Percentiles rank a stretch among this genome's conserved stretches.
Conservation (phyloP, 2,113 vertebrate species). For the Rhagologus leucostigma region DNA sequence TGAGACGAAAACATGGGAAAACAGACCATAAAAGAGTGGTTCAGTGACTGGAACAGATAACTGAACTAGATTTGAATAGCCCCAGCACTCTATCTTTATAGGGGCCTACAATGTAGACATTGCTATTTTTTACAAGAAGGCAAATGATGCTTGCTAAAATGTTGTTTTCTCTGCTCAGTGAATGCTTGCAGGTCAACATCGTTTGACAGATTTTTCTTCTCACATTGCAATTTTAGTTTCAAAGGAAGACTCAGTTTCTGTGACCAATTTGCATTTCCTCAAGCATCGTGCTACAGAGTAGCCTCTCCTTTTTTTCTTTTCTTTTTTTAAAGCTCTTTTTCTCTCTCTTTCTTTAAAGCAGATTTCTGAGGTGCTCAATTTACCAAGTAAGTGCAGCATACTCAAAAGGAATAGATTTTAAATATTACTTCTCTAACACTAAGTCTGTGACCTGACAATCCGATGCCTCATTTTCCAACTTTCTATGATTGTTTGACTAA, state of each 20-base stretch:
- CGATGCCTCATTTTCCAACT: background rate
- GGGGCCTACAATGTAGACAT: background rate
- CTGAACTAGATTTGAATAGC: background rate
- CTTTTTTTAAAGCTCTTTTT: background rate
- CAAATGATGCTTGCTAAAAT: background rate
- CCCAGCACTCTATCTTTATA: background rate
- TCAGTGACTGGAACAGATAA: background rate
- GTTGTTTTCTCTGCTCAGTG: background rate
- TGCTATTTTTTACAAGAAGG: background rate
- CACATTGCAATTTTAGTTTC: background rate
- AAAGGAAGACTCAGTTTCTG: background rate
- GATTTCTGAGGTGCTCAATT: background rate
- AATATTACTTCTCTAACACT: background rate
- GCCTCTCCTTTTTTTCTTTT: background rate
- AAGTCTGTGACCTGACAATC: background rate
- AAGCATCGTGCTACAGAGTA: background rate
- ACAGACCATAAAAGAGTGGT: background rate
- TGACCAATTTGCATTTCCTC: background rate
- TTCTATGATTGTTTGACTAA: background rate
- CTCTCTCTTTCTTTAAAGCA: background rate
- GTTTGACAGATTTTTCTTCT: background rate
- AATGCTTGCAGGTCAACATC: background rate
- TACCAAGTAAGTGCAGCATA: background rate
- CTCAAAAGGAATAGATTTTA: background rate
- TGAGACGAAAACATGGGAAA: background rate